A percentile compares a stretch with the other conserved stretches of the same genome.
phyloP scores from a whole-genome alignment of 1,140 invertebrate species.

The Tetramorium alpestre region DNA sequence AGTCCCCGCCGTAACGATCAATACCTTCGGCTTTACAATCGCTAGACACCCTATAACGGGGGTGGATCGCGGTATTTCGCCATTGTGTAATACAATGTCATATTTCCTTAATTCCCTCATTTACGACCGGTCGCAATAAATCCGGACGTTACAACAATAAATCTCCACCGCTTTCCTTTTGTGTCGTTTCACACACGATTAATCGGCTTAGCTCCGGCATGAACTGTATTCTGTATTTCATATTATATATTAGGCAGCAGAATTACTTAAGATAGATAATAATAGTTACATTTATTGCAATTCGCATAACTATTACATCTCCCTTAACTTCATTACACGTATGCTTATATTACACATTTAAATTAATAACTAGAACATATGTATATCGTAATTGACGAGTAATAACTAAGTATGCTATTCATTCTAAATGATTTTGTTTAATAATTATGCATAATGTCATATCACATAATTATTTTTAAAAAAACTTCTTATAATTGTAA shows the following conservation, averaged over 20 bases:
- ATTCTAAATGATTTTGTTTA: neutral
- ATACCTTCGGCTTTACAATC: constrained; percentile 73
- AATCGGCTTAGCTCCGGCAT: constrained; percentile 1
- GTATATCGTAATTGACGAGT: neutral
- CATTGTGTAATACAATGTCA: constrained; percentile 48
- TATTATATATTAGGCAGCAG: neutral
- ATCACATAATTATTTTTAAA: neutral
- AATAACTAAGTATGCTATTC: neutral
- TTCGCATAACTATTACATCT: neutral
- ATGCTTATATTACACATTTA: neutral
- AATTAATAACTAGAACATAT: neutral
- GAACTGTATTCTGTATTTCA: neutral
- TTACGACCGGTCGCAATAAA: constrained; percentile 44
- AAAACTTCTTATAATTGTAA: neutral
- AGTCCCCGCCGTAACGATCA: constrained; percentile 66
- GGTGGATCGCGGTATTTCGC: neutral
- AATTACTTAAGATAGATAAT: neutral
- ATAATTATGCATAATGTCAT: neutral
- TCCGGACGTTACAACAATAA: constrained; percentile 14
- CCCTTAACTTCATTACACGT: neutral
- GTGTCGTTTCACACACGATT: neutral
- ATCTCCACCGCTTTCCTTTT: neutral
- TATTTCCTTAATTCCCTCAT: constrained; percentile 68
- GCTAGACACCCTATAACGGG: constrained; percentile 19
- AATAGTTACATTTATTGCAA: neutral